Evolutionary conservation across 2,113 vertebrate species (phyloP).

Genomic region (Vulpes ferrilata): DNA sequence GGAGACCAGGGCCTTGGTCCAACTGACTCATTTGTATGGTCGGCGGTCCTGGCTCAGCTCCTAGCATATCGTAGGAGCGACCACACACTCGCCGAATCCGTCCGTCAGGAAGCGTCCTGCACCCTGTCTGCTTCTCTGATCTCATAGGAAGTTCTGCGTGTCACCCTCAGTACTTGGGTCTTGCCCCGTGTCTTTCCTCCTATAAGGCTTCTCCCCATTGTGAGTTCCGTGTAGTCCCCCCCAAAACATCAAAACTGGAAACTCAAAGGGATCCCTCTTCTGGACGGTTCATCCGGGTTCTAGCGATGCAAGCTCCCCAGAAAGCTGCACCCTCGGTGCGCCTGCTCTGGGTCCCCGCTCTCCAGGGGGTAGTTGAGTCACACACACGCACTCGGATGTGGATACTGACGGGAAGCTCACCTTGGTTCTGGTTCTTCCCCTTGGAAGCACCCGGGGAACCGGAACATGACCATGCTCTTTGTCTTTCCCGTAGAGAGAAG

Average conservation of each 20-base stretch:
- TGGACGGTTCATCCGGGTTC: background rate
- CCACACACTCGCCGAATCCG: background rate
- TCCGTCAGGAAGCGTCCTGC: background rate
- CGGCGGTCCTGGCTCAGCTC: background rate
- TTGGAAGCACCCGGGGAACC: background rate
- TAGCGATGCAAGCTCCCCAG: background rate
- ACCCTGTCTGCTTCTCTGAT: background rate
- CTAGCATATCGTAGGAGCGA: background rate
- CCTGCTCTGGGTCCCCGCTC: background rate
- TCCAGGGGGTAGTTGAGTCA: background rate
- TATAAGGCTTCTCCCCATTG: background rate
- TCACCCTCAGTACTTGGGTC: background rate
- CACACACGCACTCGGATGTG: background rate
- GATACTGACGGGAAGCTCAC: background rate
- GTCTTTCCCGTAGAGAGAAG: background rate
- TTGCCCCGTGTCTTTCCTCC: background rate
- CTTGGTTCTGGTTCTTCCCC: background rate
- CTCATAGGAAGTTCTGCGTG: background rate
- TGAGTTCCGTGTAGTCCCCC: background rate
- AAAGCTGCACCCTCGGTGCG: background rate
- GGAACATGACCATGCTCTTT: background rate
- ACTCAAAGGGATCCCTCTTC: background rate
- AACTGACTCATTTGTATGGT: background rate
- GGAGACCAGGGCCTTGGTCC: background rate
- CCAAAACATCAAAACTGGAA: background rate